Evolutionary conservation across 1,140 invertebrate species (phyloP), one percentile per base, ranked within the genome.

Genomic region (Arctopsyche grandis): DNA sequence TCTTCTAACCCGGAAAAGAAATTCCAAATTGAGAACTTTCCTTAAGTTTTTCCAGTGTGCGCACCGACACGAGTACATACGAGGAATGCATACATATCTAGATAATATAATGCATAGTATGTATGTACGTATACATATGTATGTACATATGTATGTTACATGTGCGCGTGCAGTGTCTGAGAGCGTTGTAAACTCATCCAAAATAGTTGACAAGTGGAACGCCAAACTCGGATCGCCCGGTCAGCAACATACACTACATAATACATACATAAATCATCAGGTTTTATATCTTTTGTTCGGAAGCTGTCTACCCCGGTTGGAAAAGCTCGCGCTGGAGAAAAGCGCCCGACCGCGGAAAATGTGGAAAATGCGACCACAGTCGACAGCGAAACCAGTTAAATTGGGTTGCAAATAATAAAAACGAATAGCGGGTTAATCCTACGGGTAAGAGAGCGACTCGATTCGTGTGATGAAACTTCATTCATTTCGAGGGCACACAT

Each of bases 241-340:
- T 63, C 74, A 76, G 74, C 58, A 38, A 21, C n/a, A n/a, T n/a
- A n/a, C n/a, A n/a, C n/a, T n/a, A n/a, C n/a, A n/a, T n/a, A n/a
- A n/a, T n/a, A n/a, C n/a, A n/a, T n/a, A 76, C 56, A 76, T 63
- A 76, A 76, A 76, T 76, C 74, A 76, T 63, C 48, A 9, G 52
- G 14, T 74, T 46, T 74, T 76, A 63, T 76, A 56, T 63, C 74
- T 76, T 76, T 76, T 76, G 58, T 76, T 76, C 63, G 16, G 71
- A n/a, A 74, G 46, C 16, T 74, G 71, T 74, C 26, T 70, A 43
- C 69, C 12, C 48, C 10, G 48, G 12, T 52, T 14, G n/a, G n/a
- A n/a, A n/a, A n/a, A n/a, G n/a, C n/a, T n/a, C n/a, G n/a, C n/a
- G n/a, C n/a, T 52, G 16, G 48, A 52, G 12, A 52, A 38, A 4